Evolutionary conservation across 2,888 invertebrate species (phyloP).

Genomic region (Leptopilina drosophilae): DNA sequence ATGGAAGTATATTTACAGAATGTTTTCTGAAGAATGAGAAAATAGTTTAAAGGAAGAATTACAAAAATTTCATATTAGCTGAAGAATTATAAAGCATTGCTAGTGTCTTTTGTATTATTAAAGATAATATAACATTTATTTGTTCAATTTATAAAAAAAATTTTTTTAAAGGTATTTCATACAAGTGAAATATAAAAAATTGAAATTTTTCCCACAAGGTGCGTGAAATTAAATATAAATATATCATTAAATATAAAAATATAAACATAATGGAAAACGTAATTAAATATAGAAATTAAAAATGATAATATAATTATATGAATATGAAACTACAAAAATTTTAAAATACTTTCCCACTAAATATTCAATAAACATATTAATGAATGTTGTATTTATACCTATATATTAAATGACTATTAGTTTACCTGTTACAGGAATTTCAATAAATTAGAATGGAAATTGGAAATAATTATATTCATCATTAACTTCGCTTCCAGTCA

Average conservation of each 20-base stretch:
- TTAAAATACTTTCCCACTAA: no score
- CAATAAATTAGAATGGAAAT: conserved; percentile 20
- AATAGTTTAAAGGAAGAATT: not conserved
- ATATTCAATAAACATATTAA: no score
- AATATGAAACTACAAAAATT: no score
- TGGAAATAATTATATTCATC: conserved; percentile 8
- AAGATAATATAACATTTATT: not conserved
- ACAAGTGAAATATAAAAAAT: no score
- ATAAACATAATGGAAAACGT: no score
- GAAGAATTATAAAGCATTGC: not conserved
- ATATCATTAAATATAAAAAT: no score
- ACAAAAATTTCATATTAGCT: not conserved
- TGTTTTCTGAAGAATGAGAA: not conserved
- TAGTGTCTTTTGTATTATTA: not conserved
- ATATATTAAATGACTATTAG: not conserved
- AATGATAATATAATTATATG: no score
- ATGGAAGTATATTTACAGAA: no score
- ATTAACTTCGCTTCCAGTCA: not conserved
- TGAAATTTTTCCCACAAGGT: no score
- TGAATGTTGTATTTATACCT: not conserved
- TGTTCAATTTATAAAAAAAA: not conserved
- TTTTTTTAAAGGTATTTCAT: no score
- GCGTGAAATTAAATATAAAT: no score
- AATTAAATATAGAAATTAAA: no score
- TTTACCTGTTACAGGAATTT: not conserved